Base-by-base conservation (phyloP, 2,797 vertebrate genomes). In the Diglossa cyanea region DNA sequence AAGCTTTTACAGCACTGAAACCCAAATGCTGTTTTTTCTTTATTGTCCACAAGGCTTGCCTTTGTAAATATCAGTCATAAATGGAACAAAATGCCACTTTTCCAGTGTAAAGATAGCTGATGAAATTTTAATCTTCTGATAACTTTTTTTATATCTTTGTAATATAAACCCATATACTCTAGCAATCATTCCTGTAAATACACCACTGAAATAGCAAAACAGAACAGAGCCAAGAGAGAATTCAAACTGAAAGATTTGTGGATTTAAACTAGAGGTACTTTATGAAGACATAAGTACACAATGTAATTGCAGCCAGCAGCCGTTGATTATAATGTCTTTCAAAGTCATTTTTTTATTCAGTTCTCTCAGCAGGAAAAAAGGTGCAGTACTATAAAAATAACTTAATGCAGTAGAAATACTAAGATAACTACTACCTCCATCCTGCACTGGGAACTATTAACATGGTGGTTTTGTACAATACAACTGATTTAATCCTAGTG, bases 271-370 rank as follows among this genome's bases (percentile, higher is more conserved):
- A 53, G 54, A 93, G 40, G 86, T 84, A 60, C 74, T 91, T 91
- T 95, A 91, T 92, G 91, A 90, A 96, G 91, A 95, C 90, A 88
- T 91, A 86, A 95, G 70, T 83, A 94, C 63, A 93, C 79, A 90
- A 95, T 50, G 82, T 93, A 95, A 95, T 96, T 96, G 91, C 94
- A 95, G 90, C 65, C 75, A 87, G 70, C 82, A 92, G 84, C 84
- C 25, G 76, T 73, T 97, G 95, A 97, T 96, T 95, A 97, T 92
- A 85, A 86, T 95, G 92, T 96, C 96, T 97, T 95, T 96, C 91
- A 90, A 93, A 87, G 80, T 47, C 0, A 48, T 81, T 93, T 95
- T 93, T 96, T 86, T 81, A 82, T 96, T 96, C 70, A 35, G 40
- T 77, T 85, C 84, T 87, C 94, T 90, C 91, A 94, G 93, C 70